Conservation (phyloP, 2,888 invertebrate species). For the Sarcophaga subvicina region DNA sequence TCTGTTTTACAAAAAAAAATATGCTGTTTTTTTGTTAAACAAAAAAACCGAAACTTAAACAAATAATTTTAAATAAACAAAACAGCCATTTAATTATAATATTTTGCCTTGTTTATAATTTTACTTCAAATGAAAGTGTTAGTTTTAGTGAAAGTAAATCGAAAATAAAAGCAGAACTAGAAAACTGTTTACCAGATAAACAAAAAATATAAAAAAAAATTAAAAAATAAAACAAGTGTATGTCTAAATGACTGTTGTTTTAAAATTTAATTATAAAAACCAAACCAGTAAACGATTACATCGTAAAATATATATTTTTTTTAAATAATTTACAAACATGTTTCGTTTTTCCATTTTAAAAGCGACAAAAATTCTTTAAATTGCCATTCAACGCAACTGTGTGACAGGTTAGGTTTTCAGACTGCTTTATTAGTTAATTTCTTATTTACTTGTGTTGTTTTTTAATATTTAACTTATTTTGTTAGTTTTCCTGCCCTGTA, state of each 20-base stretch:
- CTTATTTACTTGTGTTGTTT: not conserved
- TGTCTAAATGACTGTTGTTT: too few relatives aligned
- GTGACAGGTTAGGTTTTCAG: not conserved
- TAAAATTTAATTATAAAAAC: not conserved
- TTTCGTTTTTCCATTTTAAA: not conserved
- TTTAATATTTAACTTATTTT: too few relatives aligned
- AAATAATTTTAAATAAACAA: not conserved
- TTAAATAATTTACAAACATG: not conserved
- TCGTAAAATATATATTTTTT: not conserved
- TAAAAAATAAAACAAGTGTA: not conserved
- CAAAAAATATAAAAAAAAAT: not conserved
- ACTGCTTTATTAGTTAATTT: constrained; percentile 7
- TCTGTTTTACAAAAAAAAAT: not conserved
- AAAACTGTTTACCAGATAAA: not conserved
- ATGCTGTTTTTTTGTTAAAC: not conserved
- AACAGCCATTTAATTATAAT: constrained; percentile 8
- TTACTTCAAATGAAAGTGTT: constrained; percentile 32
- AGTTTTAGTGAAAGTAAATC: constrained; percentile 44
- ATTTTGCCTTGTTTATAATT: not conserved
- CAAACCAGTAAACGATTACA: not conserved
- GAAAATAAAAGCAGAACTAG: not conserved
- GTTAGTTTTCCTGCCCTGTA: too few relatives aligned
- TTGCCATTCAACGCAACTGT: not conserved
- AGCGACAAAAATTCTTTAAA: constrained; percentile 19
- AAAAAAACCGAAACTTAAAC: not conserved